phyloP scores from a whole-genome alignment of 2,797 vertebrate genomes.

The Sitta carolinensis region DNA sequence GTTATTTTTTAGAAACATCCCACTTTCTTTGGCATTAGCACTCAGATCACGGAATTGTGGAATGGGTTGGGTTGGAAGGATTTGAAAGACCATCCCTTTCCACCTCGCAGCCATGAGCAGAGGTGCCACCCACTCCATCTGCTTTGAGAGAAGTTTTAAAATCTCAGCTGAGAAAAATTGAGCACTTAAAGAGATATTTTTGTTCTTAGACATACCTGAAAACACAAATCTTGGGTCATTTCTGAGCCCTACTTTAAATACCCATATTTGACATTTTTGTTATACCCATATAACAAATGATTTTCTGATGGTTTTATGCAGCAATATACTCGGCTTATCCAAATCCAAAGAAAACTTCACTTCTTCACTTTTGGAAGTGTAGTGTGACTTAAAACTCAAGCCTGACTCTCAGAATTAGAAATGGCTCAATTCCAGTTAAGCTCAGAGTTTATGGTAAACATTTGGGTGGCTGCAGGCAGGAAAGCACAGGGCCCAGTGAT shows the following conservation, averaged over 20 bases:
- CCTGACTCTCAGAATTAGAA: background rate
- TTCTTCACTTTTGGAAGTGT: background rate
- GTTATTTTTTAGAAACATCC: background rate
- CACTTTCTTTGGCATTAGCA: background rate
- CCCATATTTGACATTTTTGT: background rate
- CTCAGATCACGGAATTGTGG: background rate
- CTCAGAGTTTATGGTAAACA: background rate
- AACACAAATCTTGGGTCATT: background rate
- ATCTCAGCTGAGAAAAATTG: background rate
- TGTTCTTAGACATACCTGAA: background rate
- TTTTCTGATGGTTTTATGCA: background rate
- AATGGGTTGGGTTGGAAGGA: background rate
- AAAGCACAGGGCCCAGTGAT: background rate
- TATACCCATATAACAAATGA: accelerated
- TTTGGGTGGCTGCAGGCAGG: background rate
- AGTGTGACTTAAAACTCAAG: background rate
- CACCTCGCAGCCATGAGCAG: background rate
- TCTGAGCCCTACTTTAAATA: background rate
- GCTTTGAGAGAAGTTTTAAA: background rate
- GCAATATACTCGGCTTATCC: background rate
- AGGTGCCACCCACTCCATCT: background rate
- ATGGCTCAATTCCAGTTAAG: background rate
- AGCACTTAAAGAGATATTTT: background rate
- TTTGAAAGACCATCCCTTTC: background rate
- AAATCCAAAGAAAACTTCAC: background rate